A percentile compares a stretch with the other conserved stretches of the same genome.
These are phyloP conservation scores for Lutjanus erythropterus DNA, from an alignment of 2,113 vertebrate genomes.

Conservation along the genomic window DNA sequence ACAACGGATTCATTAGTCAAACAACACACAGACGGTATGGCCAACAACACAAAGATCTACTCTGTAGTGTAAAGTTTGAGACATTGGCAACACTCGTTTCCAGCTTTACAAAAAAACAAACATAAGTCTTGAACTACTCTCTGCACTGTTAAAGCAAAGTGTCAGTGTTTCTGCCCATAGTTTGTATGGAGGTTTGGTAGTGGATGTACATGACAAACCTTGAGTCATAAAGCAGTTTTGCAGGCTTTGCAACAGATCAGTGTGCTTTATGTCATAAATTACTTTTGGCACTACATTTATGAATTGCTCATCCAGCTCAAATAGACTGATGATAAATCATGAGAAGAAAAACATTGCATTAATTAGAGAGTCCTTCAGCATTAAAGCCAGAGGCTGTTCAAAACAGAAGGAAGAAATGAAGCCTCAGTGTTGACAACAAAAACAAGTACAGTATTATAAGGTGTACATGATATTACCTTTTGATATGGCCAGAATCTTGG, in stretches of 20 bases:
- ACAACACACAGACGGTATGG: not conserved
- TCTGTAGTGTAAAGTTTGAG: not conserved
- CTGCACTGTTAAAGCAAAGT: not conserved
- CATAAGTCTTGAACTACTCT: not conserved
- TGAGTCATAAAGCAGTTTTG: not conserved
- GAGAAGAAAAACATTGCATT: not conserved
- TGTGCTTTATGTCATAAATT: not conserved
- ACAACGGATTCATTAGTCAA: not conserved
- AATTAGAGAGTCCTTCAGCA: not conserved
- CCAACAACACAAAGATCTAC: not conserved
- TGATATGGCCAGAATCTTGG: slow-evolving; percentile 89
- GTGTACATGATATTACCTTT: slow-evolving; percentile 87
- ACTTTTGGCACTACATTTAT: not conserved
- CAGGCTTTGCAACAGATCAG: slow-evolving; percentile 28
- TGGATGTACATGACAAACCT: not conserved
- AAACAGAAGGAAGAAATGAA: not conserved
- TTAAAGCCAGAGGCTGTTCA: not conserved
- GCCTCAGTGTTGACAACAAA: not conserved
- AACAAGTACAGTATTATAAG: not conserved
- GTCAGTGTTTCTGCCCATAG: not conserved
- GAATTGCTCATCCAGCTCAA: slow-evolving; percentile 1
- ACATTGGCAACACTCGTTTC: not conserved
- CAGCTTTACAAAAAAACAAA: not conserved
- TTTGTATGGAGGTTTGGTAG: not conserved
- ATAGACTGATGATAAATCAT: not conserved